Evolutionary conservation across 53 echinoderm and acorn worm species (phyloP), one percentile per base, ranked within the genome.

Genomic region (Holothuria leucospilota): DNA sequence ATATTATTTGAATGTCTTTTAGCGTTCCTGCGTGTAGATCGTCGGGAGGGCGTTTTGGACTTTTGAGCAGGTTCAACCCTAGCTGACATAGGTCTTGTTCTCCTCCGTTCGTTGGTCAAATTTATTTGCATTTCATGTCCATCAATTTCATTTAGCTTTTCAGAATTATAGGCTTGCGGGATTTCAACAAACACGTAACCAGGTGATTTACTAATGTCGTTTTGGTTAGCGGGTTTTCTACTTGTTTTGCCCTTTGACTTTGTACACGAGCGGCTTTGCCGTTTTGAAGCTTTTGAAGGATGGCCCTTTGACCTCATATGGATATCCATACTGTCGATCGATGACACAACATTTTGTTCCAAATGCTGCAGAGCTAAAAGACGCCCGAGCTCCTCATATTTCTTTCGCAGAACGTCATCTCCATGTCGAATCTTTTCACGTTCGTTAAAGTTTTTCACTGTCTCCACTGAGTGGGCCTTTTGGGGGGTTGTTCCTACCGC

Each of bases 321-420:
- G 13, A 75, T 52, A 15, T 75, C 51, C 46, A 51, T 13, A 46
- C 51, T 52, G 26, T 52, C 75, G 0, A 91, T 65, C 0, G 85
- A 61, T 30, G 92, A 86, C 30, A 95, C 84, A 39, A 92, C 92
- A 24, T 86, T 88, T 21, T 87, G 80, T 67, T 95, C 95, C 8
- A 92, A 78, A 56, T 80, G 86, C 53, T 96, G 94, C 5, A 83
- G 62, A 7, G 90, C 92, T 73, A 96, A 81, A 38, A 96, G 77
- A 15, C 82, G 53, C 1, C 90, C 94, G 21, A 96, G 91, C 63
- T 96, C 96, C 18, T 65, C 80, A 81, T 96, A 96, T 71, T 96
- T 96, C 52, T 88, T 88, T 25, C 84, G 70, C 62, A 96, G 88
- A 14, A 92, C 62, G 68, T 96, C 96, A 30, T 91, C 90, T 6